Evolutionary conservation across 23 tunicate genomes (phyloP).

Genomic region (Botrylloides violaceus): DNA sequence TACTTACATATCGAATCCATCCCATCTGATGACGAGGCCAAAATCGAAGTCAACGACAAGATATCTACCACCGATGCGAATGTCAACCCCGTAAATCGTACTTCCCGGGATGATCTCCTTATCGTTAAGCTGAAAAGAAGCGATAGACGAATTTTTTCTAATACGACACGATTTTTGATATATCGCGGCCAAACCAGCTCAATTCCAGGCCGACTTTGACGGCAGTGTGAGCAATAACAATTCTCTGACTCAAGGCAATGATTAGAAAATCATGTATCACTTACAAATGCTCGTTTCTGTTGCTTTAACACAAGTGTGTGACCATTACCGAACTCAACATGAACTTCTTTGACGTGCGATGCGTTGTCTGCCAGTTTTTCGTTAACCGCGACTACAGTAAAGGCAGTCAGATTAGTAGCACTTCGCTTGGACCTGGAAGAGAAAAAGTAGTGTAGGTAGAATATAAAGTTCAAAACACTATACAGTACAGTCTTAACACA

Average conservation of each 20-base stretch:
- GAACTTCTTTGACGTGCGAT: constrained; percentile 49
- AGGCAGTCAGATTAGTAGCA: constrained; percentile 21
- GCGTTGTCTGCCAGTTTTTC: constrained; percentile 22
- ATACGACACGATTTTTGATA: too few species aligned
- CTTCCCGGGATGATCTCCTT: constrained; percentile 41
- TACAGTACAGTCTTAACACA: too few species aligned
- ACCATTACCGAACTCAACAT: constrained; percentile 28
- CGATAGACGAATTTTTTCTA: not conserved
- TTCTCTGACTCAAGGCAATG: not conserved
- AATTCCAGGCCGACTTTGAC: too few species aligned
- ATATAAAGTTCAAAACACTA: too few species aligned
- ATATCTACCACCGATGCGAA: constrained; percentile 36
- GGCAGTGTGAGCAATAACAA: not conserved
- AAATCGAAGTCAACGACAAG: constrained; percentile 42
- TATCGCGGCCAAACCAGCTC: too few species aligned
- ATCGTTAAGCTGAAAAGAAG: constrained; percentile 33
- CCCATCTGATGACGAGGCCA: constrained; percentile 57
- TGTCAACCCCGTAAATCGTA: constrained; percentile 32
- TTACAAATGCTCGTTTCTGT: constrained; percentile 29
- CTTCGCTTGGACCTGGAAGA: constrained; percentile 32
- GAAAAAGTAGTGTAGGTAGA: too few species aligned
- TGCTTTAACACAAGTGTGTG: constrained; percentile 19
- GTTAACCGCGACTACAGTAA: constrained; percentile 44
- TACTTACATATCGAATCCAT: constrained; percentile 54
- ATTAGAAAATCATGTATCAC: not conserved